Percentiles rank a stretch among this genome's conserved stretches.
Evolutionary conservation across 2,113 vertebrate species (phyloP).

Genomic region (Xiphophorus couchianus): DNA sequence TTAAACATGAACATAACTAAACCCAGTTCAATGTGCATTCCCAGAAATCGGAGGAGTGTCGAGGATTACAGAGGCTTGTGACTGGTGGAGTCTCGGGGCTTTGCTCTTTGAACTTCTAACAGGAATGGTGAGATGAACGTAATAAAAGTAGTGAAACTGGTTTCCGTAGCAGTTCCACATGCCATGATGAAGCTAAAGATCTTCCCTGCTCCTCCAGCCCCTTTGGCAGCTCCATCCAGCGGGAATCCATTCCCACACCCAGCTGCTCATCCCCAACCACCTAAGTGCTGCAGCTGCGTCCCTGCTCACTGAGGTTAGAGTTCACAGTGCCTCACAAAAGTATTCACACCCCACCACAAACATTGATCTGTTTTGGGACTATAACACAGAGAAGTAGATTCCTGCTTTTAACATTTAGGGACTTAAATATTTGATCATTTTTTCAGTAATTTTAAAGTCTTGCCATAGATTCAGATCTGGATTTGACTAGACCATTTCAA

Average conservation of each 20-base stretch:
- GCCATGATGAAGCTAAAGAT: background rate
- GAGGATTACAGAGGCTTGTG: conserved; percentile 90
- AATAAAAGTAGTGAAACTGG: background rate
- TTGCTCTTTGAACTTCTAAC: conserved; percentile 93
- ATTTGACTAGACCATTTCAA: too few species aligned
- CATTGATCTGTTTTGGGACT: too few species aligned
- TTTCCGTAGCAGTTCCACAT: background rate
- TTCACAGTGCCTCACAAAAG: background rate
- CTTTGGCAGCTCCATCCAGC: conserved; percentile 90
- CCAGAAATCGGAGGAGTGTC: conserved; percentile 91
- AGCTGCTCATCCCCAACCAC: conserved; percentile 87
- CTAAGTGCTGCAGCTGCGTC: conserved; percentile 88
- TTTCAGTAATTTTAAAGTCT: too few species aligned
- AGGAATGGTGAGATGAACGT: conserved; percentile 84
- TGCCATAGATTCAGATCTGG: too few species aligned
- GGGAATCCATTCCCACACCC: conserved; percentile 91
- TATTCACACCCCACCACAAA: background rate
- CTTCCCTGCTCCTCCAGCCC: conserved; percentile 77
- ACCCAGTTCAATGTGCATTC: conserved; percentile 35
- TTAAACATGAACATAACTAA: background rate
- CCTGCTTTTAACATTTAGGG: too few species aligned
- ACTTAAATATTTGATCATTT: too few species aligned
- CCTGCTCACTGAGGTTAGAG: conserved; percentile 89
- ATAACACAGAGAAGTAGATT: too few species aligned
- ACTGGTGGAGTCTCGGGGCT: conserved; percentile 97